Base-by-base conservation (phyloP, 2,113 vertebrate genomes). In the Callionymus lyra region DNA sequence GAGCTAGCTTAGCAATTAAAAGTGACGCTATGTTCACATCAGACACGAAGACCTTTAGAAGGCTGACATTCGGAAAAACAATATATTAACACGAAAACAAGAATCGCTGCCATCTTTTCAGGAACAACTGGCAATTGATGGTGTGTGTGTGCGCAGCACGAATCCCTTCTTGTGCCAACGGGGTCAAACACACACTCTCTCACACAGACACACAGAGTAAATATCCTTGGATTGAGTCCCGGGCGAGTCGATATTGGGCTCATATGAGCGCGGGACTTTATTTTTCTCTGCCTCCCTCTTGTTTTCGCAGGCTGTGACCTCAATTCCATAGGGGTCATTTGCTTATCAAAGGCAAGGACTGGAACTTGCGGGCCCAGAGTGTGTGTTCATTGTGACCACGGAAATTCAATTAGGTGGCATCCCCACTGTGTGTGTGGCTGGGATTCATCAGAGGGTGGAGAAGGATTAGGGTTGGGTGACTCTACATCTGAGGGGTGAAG, bases 301-400 rank as follows among this genome's bases (percentile, higher is more conserved):
- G 86, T 89, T 89, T 88, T 86, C 77, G 65, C 81, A 80, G 76
- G 65, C 74, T 59, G 68, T 87, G 87, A 91, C 89, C 88, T 86
- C 88, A 90, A 90, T 91, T 88, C 88, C 87, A 76, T 72, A 56
- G 50, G 77, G 88, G 88, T 89, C 88, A 84, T 75, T 87, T 89
- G 88, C 82, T 90, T 91, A 91, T 90, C 88, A 87, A 85, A 87
- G 77, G 82, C 79, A 74, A 65, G 41, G 73, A 83, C 77, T 82
- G 70, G 74, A 85, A 80, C 84, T 79, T 41, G 47, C 80, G 70
- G 79, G 76, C 73, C 68, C 63, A 58, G 77, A 81, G 75, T 74
- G 81, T 75, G 84, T 83, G 82, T 82, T 86, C 83, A 87, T 88
- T 88, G 87, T 88, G 82, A 77, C 72, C 68, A 75, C 77, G 84